Evolutionary conservation across 2,113 vertebrate species (phyloP).

Genomic region (Zeus faber): DNA sequence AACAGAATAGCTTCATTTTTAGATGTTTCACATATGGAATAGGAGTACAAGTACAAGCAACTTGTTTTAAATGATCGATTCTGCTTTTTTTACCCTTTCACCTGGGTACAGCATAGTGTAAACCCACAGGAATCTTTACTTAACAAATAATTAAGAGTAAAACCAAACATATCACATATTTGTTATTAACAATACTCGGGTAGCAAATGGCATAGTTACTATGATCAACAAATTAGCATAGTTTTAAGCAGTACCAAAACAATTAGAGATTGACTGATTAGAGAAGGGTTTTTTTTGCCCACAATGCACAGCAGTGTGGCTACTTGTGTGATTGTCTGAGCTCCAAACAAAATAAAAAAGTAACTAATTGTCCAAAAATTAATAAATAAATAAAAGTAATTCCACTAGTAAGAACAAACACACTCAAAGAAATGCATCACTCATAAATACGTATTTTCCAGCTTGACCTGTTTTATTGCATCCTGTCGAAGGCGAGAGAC

Average conservation of each 20-base stretch:
- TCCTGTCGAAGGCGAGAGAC: not conserved
- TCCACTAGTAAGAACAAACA: slow-evolving; percentile 11
- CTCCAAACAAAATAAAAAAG: slow-evolving; percentile 5
- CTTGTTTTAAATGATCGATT: too few relatives aligned
- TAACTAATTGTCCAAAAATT: not conserved
- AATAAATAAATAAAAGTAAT: slow-evolving; percentile 1
- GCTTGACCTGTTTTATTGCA: not conserved
- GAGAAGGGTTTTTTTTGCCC: slow-evolving; percentile 3
- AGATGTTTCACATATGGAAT: too few relatives aligned
- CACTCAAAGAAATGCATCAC: slow-evolving; percentile 6
- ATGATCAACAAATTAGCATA: slow-evolving; percentile 14
- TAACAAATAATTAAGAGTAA: too few relatives aligned
- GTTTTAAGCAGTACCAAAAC: slow-evolving; percentile 12
- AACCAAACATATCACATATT: too few relatives aligned
- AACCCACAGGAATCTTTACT: too few relatives aligned
- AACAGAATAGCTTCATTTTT: too few relatives aligned
- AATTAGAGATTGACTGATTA: too few relatives aligned
- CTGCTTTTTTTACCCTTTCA: too few relatives aligned
- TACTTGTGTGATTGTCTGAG: slow-evolving; percentile 51
- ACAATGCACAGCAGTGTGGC: slow-evolving; percentile 20
- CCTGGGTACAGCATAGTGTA: too few relatives aligned
- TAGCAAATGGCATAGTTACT: too few relatives aligned
- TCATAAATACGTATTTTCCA: slow-evolving; percentile 12
- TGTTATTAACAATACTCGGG: too few relatives aligned
- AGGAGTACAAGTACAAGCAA: too few relatives aligned